Conservation (phyloP, 2,113 vertebrate species). For the Monarcha castaneiventris region DNA sequence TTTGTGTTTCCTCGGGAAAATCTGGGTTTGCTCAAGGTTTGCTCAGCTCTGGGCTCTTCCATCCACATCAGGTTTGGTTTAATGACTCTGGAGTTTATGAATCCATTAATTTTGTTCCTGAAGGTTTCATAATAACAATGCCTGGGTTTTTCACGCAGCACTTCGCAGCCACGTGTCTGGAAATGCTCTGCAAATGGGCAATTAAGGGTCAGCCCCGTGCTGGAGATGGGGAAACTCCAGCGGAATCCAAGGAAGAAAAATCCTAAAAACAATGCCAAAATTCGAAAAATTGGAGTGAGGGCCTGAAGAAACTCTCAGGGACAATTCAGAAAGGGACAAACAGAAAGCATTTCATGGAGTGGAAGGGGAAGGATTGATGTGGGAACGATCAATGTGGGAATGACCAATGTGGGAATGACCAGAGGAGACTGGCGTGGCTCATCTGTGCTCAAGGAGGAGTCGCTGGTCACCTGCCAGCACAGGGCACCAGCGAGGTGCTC, state of each 20-base stretch:
- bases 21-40: conserved; percentile 55
- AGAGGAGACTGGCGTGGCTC: neutral
- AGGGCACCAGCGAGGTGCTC: neutral
- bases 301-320: neutral
- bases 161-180: neutral
- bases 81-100: neutral
- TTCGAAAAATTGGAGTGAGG: neutral
- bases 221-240: neutral
- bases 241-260: neutral
- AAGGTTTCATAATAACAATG: conserved; percentile 2
- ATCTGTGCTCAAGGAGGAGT: neutral
- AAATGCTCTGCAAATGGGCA: neutral
- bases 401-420: neutral
- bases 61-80: conserved; percentile 35
- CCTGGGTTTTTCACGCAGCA: neutral
- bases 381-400: neutral
- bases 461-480: neutral
- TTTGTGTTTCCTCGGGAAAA: conserved; percentile 57
- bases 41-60: conserved; percentile 37
- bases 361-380: neutral
- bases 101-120: conserved; percentile 27
- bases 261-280: neutral
- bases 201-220: neutral
- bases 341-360: neutral
- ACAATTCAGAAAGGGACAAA: neutral